phyloP scores from a whole-genome alignment of 53 echinoderm and acorn worm genomes.

The Pentamera pediparva region DNA sequence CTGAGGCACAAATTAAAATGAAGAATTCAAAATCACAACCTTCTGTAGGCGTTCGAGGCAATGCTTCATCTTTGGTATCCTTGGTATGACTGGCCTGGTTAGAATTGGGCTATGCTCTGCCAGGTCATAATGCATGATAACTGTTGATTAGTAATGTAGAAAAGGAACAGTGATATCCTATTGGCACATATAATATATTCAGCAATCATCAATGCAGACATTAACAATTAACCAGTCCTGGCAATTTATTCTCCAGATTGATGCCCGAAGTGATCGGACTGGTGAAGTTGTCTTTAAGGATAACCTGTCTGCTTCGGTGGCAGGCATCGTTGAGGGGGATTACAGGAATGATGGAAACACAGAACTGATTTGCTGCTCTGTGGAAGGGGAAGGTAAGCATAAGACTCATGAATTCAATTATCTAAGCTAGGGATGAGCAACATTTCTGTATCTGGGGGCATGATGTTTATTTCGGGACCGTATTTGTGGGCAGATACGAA shows the following conservation, averaged over 20 bases:
- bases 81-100: too few species aligned
- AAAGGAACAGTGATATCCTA: too few species aligned
- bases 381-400: slow-evolving; percentile 82
- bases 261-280: slow-evolving; percentile 98
- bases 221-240: too few species aligned
- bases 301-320: slow-evolving; percentile 74
- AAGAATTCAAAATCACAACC: too few species aligned
- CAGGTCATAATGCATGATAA: too few species aligned
- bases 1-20: too few species aligned
- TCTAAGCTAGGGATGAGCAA: not conserved
- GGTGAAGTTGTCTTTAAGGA: slow-evolving; percentile 96
- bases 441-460: not conserved
- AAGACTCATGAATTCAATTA: not conserved
- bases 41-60: too few species aligned
- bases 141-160: too few species aligned
- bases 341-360: slow-evolving; percentile 88
- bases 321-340: slow-evolving; percentile 93
- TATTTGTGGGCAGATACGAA: not conserved
- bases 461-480: not conserved
- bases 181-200: too few species aligned
- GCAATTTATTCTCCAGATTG: slow-evolving; percentile 68
- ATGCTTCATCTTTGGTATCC: too few species aligned
- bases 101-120: too few species aligned
- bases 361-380: slow-evolving; percentile 94
- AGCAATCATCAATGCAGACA: too few species aligned